Evolutionary conservation across 2,797 vertebrate genomes (phyloP), one percentile per base, ranked within the genome.

Genomic region (Phrynocephalus guinanensis): DNA sequence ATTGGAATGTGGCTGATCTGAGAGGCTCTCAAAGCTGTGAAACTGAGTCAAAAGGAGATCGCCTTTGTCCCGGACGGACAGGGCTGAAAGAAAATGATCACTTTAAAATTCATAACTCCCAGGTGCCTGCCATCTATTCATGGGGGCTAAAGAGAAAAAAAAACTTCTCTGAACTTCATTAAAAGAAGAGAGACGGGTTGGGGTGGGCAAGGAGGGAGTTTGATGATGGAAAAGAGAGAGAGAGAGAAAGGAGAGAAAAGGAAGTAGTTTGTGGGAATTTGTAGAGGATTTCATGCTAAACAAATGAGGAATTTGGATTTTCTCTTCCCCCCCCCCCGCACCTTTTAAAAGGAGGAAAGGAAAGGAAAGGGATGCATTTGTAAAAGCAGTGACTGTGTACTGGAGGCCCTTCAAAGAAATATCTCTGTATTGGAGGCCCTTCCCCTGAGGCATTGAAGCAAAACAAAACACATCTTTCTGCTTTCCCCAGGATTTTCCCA

Each of bases 1-100:
- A 96, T 96, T 96, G 98, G 98, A 99, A 99, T 98, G 98, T 97
- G 96, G 96, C 96, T 97, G 97, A 98, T 97, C 98, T 97, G 97
- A 97, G 97, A 97, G 96, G 93, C 97, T 97, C 96, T 97, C 96
- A 96, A 96, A 97, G 96, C 96, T 97, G 95, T 96, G 97, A 97
- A 97, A 97, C 97, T 97, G 97, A 98, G 97, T 97, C 97, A 97
- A 97, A 97, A 97, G 97, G 97, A 97, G 97, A 96, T 96, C 96
- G 94, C 96, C 95, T 97, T 97, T 97, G 97, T 97, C 96, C 94
- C 2, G 93, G 88, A 0, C 82, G 90, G 60, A 15, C 60, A 20
- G 60, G 90, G 71, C 97, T 97, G 96, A 97, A 97, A 97, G 96
- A 97, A 97, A 97, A 97, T 96, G 96, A 97, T 97, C 97, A 97